These are phyloP conservation scores for Lobophora halterata DNA, from an alignment of 2,888 invertebrate genomes.

Conservation along the genomic window DNA sequence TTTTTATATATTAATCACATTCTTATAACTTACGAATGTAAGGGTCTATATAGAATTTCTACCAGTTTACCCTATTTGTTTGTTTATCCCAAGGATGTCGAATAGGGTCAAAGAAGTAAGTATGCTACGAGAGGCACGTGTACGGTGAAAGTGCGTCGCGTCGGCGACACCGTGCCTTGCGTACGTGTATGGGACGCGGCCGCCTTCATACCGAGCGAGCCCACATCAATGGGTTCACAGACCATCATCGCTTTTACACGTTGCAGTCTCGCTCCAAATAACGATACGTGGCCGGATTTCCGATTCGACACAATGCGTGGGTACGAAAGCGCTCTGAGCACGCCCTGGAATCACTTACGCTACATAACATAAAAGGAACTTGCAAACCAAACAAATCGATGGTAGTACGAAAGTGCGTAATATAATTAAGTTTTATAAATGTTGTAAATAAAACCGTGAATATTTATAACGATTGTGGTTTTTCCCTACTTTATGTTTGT, in stretches of 20 bases:
- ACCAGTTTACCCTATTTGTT: too few species aligned
- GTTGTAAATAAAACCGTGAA: too few species aligned
- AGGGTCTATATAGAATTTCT: too few species aligned
- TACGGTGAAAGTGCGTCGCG: slow-evolving; percentile 65
- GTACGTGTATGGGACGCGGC: slow-evolving; percentile 48
- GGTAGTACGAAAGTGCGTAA: too few species aligned
- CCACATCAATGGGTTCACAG: slow-evolving; percentile 65
- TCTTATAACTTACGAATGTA: too few species aligned
- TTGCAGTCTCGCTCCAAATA: slow-evolving; percentile 69
- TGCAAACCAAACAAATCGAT: too few species aligned
- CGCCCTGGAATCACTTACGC: slow-evolving; percentile 13
- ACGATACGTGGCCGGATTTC: slow-evolving; percentile 70
- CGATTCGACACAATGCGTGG: slow-evolving; percentile 43
- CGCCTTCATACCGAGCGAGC: slow-evolving; percentile 54
- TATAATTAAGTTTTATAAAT: background rate
- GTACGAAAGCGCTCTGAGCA: slow-evolving; percentile 23
- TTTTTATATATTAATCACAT: too few species aligned
- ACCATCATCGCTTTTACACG: slow-evolving; percentile 61
- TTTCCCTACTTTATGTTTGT: too few species aligned
- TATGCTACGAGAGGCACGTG: slow-evolving; percentile 61
- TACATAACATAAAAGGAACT: too few species aligned
- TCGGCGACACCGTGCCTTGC: slow-evolving; percentile 35
- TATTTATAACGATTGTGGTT: too few species aligned
- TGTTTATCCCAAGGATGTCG: slow-evolving; percentile 26
- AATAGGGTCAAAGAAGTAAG: slow-evolving; percentile 51